phyloP scores from a whole-genome alignment of 2,113 vertebrate species.

The Oncorhynchus gorbuscha region DNA sequence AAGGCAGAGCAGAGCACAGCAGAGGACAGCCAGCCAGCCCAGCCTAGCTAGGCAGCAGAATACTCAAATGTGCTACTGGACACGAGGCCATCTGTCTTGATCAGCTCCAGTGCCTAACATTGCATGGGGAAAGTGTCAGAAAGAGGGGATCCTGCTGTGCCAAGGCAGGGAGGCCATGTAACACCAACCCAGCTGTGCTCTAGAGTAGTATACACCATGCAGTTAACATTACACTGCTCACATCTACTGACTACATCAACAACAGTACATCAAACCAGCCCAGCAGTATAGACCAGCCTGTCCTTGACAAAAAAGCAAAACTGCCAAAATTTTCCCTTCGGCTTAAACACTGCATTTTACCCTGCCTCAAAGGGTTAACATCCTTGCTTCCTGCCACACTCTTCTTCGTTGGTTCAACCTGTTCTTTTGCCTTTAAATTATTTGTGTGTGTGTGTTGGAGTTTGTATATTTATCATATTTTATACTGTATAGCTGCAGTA shows the following conservation, averaged over 20 bases:
- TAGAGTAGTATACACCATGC: background rate
- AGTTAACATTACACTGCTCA: background rate
- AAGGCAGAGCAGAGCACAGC: slow-evolving; percentile 44
- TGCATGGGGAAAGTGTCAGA: slow-evolving; percentile 1
- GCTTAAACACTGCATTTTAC: slow-evolving; percentile 27
- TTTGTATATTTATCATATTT: background rate
- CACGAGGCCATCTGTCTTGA: slow-evolving; percentile 41
- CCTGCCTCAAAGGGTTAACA: slow-evolving; percentile 29
- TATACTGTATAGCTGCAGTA: background rate
- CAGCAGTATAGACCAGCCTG: background rate
- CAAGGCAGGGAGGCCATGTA: background rate
- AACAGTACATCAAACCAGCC: background rate
- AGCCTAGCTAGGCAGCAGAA: slow-evolving; percentile 29
- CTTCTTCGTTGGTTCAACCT: slow-evolving; percentile 71
- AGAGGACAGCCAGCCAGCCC: slow-evolving; percentile 14
- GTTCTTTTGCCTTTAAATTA: slow-evolving; percentile 67
- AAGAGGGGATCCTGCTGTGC: slow-evolving; percentile 18
- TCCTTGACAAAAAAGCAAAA: background rate
- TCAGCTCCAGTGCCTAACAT: slow-evolving; percentile 4
- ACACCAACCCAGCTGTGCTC: slow-evolving; percentile 39
- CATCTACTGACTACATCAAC: background rate
- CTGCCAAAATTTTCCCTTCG: background rate
- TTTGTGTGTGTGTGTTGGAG: slow-evolving; percentile 21
- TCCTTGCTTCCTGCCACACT: slow-evolving; percentile 61
- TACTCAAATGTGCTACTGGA: slow-evolving; percentile 39